Percentiles rank a stretch among this genome's conserved stretches.
Conservation (phyloP, 2,113 vertebrate genomes). For the Hemiscyllium ocellatum region DNA sequence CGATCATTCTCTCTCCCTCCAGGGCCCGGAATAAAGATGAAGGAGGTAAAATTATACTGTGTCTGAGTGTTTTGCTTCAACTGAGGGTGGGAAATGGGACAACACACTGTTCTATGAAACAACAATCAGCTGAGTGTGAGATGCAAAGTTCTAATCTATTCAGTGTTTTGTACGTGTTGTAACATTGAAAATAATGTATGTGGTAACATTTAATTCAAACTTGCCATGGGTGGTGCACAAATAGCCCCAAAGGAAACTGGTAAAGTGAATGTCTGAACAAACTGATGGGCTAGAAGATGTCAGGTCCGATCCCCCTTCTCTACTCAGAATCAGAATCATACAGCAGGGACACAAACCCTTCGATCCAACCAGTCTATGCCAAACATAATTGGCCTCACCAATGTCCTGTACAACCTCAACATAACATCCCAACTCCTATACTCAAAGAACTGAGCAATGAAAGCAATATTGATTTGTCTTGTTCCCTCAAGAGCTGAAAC, state of each 20-base stretch:
- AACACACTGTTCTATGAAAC: neutral
- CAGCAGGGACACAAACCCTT: too few relatives aligned
- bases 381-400: too few relatives aligned
- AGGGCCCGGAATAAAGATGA: too few relatives aligned
- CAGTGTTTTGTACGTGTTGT: neutral
- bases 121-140: neutral
- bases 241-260: neutral
- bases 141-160: neutral
- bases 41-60: too few relatives aligned
- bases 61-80: too few relatives aligned
- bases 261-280: neutral
- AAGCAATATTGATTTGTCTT: neutral
- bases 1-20: too few relatives aligned
- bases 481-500: neutral
- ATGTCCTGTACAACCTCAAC: too few relatives aligned
- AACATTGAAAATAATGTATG: neutral
- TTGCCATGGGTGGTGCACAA: neutral
- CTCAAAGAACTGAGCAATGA: too few relatives aligned
- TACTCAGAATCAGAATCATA: neutral
- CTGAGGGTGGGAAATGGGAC: too few relatives aligned
- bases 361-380: too few relatives aligned
- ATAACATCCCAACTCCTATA: too few relatives aligned
- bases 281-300: neutral
- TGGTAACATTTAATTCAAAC: neutral
- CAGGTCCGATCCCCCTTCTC: neutral